Base-by-base conservation (phyloP, 1,140 invertebrate genomes). In the Dermatophagoides farinae region DNA sequence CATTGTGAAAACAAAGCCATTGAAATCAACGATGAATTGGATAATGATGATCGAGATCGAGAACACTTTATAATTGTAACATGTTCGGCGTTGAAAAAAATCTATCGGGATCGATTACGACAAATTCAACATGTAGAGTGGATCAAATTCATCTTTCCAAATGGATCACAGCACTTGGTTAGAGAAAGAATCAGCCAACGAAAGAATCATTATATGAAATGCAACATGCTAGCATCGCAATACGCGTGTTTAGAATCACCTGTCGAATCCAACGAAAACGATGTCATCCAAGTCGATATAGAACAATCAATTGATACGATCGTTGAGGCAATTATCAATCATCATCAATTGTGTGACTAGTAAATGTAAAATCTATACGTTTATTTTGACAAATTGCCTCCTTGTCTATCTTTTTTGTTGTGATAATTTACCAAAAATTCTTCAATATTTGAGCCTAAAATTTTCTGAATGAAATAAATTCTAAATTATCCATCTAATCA, bases 151-250 rank as follows among this genome's bases (percentile, higher is more conserved):
- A 23, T 55, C 16, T 55, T 25, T 23, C 38, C 31, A 39, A 43
- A 55, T 39, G 53, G 53, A 12, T 55, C 53, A 39, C 25, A 25
- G 14, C 14, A 55, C 5, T 20, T 55, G 53, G 39, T 55, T 5
- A 5, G n/a, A 25, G 4, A 14, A 12, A 6, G 53, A 37, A 55
- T 55, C 25, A 38, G 25, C 1, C 53, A 55, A 55, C 38, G 53
- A 25, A n/a, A 55, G 5, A 14, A 55, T 55, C 53, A 55, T 55
- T 55, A 20, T 23, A 55, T 55, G 53, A 55, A 55, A 40, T 1
- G 6, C 14, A 20, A 12, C 5, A 55, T 55, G 53, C 14, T 55
- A 6, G 2, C 39, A n/a, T 55, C 53, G 9, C 53, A 55, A 40
- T 55, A 39, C 23, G 41, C 1, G 2, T 12, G 14, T 25, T 23